A percentile compares a stretch with the other conserved stretches of the same genome.
These are phyloP conservation scores for Meriones psammophilus DNA, from an alignment of 2,797 vertebrate genomes.

Conservation along the genomic window DNA sequence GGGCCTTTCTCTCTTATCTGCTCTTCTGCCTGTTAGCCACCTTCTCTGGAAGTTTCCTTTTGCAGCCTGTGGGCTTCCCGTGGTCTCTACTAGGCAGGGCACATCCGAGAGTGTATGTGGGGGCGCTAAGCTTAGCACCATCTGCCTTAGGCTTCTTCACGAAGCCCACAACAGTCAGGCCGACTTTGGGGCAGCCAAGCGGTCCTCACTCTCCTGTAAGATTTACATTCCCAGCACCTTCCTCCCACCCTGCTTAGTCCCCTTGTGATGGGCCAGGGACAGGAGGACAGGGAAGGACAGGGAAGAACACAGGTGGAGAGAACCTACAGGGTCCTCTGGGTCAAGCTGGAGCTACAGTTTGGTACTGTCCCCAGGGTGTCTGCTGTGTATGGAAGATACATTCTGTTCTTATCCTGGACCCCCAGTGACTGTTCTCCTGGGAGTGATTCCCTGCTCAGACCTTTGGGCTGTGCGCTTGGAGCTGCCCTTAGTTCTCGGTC, in stretches of 20 bases:
- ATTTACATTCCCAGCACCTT: not conserved
- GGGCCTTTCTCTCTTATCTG: not conserved
- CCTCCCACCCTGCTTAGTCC: not conserved
- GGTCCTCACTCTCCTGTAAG: no score
- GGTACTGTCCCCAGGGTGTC: not conserved
- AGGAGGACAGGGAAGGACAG: not conserved
- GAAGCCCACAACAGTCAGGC: not conserved
- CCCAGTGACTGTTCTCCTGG: not conserved
- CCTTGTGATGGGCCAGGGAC: not conserved
- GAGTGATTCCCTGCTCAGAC: not conserved
- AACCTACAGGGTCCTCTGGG: not conserved
- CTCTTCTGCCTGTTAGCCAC: not conserved
- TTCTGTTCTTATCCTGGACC: not conserved
- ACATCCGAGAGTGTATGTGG: not conserved
- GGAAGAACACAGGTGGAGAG: not conserved
- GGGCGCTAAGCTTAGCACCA: not conserved
- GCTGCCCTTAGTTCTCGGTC: not conserved
- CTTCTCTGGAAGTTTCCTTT: constrained; percentile 3
- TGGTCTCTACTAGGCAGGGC: not conserved
- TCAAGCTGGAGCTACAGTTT: not conserved
- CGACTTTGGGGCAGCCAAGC: not conserved
- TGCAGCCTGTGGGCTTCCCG: not conserved
- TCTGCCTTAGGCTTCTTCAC: not conserved
- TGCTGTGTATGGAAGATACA: not conserved
- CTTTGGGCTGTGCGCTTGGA: not conserved